Evolutionary conservation across 2,113 vertebrate species (phyloP), one percentile per base, ranked within the genome.

Genomic region (Phocoena sinus): DNA sequence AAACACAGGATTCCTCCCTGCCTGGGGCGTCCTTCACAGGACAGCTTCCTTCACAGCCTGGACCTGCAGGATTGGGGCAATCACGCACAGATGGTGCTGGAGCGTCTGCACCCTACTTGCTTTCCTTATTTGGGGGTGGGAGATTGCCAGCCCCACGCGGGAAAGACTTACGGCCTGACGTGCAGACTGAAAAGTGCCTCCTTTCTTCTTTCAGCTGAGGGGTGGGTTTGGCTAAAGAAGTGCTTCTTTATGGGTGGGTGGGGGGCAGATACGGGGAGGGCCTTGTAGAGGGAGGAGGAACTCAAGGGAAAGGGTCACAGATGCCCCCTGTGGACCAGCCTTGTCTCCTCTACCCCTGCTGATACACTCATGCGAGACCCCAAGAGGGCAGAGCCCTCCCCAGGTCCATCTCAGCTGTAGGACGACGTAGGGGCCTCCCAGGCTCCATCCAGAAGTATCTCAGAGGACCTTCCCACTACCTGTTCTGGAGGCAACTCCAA

Each of bases 361-460:
- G 41, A 67, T 31, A 31, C 2, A 12, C 1, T 63, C 53, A 33
- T 5, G 60, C 20, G 25, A 83, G 67, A 58, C 36, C 1, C 26
- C 26, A 26, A 11, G 62, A 28, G 26, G 62, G 13, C 4, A 11
- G 8, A 25, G 23, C 21, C 26, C 62, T 62, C 28, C 20, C 14
- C 13, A 82, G 12, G 5, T 47, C 21, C 2, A 50, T 53, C 71
- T 95, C 33, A 44, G 31, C 18, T 20, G 12, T 2, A 38, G 38
- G 53, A 31, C 13, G 18, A 63, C 8, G 28, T 17, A 7, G 20
- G 0, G 6, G 9, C 38, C 38, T 0, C 38, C 25, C 14, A 28
- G 21, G 56, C 14, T 2, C 44, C 17, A 21, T 2, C 56, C 74
- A 67, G 50, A 56, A 68, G 31, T 8, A 11, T 76, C 38, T 84